phyloP scores from a whole-genome alignment of 2,888 invertebrate genomes.

The Podabrus alpinus region DNA sequence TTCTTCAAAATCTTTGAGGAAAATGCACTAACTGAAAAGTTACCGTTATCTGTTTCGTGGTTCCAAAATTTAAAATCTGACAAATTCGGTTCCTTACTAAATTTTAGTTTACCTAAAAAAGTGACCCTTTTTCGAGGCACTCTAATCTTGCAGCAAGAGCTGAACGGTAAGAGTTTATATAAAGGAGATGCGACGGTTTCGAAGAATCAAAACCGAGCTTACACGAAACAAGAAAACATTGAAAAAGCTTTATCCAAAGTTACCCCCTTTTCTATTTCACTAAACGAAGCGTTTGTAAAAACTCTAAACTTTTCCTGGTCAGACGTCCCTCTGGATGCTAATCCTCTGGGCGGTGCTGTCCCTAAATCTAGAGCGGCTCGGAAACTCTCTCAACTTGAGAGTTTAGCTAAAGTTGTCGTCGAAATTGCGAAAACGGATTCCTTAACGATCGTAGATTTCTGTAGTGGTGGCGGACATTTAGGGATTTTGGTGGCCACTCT shows the following conservation, averaged over 20 bases:
- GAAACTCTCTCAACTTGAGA: conserved; percentile 87
- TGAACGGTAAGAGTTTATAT: conserved; percentile 66
- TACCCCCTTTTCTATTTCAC: neutral
- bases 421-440: conserved; percentile 60
- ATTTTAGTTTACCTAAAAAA: conserved; percentile 15
- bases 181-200: conserved; percentile 78
- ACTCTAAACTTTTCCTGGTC: conserved; percentile 68
- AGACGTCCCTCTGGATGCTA: conserved; percentile 71
- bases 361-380: conserved; percentile 73
- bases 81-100: conserved; percentile 16
- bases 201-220: conserved; percentile 72
- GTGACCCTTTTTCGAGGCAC: conserved; percentile 19
- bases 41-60: conserved; percentile 72
- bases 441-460: conserved; percentile 83
- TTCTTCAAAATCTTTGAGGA: conserved; percentile 59
- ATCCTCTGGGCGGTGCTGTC: conserved; percentile 78
- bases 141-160: conserved; percentile 28
- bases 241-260: conserved; percentile 57
- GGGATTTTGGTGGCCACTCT: conserved; percentile 83
- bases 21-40: conserved; percentile 49
- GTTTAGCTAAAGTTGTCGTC: conserved; percentile 76
- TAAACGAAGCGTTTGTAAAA: conserved; percentile 50
- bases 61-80: conserved; percentile 50
- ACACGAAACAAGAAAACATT: conserved; percentile 78
- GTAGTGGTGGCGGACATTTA: conserved; percentile 91